Percentiles rank a stretch among this genome's conserved stretches.
Conservation (phyloP, 2,797 vertebrate species). For the Discoglossus pictus region DNA sequence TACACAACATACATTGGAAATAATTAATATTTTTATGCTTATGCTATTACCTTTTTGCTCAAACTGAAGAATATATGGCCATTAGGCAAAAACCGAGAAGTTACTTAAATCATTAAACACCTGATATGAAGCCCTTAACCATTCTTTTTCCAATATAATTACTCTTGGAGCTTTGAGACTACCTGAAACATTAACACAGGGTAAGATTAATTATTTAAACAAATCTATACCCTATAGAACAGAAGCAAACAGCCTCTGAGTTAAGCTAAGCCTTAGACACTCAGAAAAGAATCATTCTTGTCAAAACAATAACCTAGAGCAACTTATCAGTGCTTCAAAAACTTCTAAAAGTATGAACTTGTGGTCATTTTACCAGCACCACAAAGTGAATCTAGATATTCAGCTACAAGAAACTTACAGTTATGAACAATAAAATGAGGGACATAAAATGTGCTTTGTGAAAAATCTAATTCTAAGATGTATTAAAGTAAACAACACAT, state of each 20-base stretch:
- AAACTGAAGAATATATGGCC: background rate
- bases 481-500: no score
- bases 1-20: no score
- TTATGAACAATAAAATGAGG: no score
- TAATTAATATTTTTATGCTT: no score
- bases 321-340: constrained; percentile 5
- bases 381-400: background rate
- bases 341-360: constrained; percentile 4
- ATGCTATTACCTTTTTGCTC: no score
- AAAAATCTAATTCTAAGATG: no score
- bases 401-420: no score
- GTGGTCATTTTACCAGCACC: background rate
- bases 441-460: no score
- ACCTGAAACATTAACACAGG: constrained; percentile 27
- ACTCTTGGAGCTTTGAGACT: constrained; percentile 35
- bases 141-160: constrained; percentile 32
- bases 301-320: constrained; percentile 28
- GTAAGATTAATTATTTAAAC: constrained; percentile 34
- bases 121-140: background rate
- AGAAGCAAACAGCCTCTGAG: constrained; percentile 21
- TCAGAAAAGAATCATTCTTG: constrained; percentile 17
- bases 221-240: constrained; percentile 23
- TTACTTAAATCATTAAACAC: constrained; percentile 6
- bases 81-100: background rate
- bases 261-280: constrained; percentile 5